Percentiles rank a stretch among this genome's conserved stretches.
These are phyloP conservation scores for Apodemia hepburni DNA, from an alignment of 2,888 invertebrate genomes.

Conservation along the genomic window DNA sequence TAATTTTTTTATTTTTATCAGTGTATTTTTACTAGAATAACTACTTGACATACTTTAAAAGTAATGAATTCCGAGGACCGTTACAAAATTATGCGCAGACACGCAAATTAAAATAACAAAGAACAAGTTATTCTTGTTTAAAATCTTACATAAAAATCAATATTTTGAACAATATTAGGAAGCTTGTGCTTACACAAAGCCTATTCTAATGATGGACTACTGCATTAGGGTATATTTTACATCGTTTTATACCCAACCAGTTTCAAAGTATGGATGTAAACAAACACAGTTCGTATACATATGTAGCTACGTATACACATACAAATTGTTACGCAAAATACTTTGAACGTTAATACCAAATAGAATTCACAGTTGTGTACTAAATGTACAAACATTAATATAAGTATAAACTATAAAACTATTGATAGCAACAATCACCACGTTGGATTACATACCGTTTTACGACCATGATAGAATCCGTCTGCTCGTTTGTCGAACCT, in stretches of 20 bases:
- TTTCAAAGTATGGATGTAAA: constrained; percentile 5
- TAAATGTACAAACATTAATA: neutral
- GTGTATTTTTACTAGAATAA: constrained; percentile 9
- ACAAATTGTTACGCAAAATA: constrained; percentile 7
- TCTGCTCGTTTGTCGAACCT: constrained; percentile 78
- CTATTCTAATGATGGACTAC: constrained; percentile 7
- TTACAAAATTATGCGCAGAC: constrained; percentile 17
- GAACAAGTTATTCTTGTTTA: constrained; percentile 6
- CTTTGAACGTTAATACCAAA: neutral
- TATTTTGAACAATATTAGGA: constrained; percentile 8
- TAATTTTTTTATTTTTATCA: neutral
- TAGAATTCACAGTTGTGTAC: neutral
- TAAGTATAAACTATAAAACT: neutral
- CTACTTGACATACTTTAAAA: constrained; percentile 4
- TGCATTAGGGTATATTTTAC: neutral
- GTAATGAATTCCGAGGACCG: constrained; percentile 14
- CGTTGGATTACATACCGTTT: constrained; percentile 67
- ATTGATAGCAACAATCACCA: constrained; percentile 27
- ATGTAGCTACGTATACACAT: neutral
- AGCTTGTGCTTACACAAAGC: neutral
- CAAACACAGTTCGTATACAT: constrained; percentile 7
- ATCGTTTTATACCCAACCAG: neutral
- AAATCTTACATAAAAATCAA: neutral
- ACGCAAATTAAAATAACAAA: constrained; percentile 16
- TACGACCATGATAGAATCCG: constrained; percentile 81